Percentiles rank a stretch among this genome's conserved stretches.
phyloP scores from a whole-genome alignment of 1,140 invertebrate genomes.

The Heliconius nattereri region DNA sequence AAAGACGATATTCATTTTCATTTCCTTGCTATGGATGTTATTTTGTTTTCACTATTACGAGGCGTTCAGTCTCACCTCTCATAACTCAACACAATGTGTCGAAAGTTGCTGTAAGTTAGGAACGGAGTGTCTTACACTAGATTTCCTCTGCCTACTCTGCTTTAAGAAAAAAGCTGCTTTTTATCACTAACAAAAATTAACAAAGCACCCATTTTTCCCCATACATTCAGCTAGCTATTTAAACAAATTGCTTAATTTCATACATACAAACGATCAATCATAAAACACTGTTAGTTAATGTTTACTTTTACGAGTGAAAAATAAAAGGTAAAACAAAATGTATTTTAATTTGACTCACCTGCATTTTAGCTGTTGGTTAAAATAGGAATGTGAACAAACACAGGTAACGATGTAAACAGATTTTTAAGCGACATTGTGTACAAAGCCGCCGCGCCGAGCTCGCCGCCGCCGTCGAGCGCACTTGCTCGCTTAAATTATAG shows the following conservation, averaged over 20 bases:
- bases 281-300: background rate
- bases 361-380: conserved; percentile 3
- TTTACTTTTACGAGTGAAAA: background rate
- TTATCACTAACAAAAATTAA: no score
- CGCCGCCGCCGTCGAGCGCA: conserved; percentile 69
- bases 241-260: background rate
- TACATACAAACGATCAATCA: background rate
- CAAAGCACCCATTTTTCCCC: no score
- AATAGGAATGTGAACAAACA: conserved; percentile 22
- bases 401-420: conserved; percentile 38
- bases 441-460: conserved; percentile 28
- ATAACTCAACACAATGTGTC: no score
- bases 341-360: background rate
- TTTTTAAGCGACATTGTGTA: conserved; percentile 38
- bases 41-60: no score
- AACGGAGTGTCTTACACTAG: no score
- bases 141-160: no score
- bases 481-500: conserved; percentile 72
- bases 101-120: no score
- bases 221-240: no score
- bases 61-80: no score
- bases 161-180: no score
- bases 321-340: background rate
- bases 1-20: no score
- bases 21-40: no score